Base-by-base conservation (phyloP, 1,140 invertebrate genomes). In the Galleria mellonella region DNA sequence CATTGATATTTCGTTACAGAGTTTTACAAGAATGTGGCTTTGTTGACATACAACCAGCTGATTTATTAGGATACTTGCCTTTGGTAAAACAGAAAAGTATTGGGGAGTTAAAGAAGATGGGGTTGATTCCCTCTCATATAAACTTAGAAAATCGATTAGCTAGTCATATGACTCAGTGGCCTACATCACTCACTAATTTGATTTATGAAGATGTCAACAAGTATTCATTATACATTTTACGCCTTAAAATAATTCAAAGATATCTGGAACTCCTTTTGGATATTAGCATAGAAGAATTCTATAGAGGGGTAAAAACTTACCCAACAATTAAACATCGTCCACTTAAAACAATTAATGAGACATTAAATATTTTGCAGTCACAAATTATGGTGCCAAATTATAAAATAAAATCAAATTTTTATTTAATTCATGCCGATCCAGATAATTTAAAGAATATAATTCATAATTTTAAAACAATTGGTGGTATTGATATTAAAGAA, bases 331-430 rank as follows among this genome's bases (percentile, higher is more conserved):
- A 76, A 62, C 77, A 87, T 58, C 84, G 83, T 30, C 88, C 87
- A 30, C 64, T 89, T 9, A 57, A 71, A 66, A 45, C 70, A 35
- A 71, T 88, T 12, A 72, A 79, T 59, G 62, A 83, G 69, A 83
- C 73, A 42, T 65, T 90, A 32, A 45, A 66, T 39, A 64, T 88
- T 37, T 62, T 89, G 17, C 74, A 84, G 54, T 67, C 82, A 51
- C 68, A 86, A 42, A 69, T 89, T 37, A 51, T 67, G 32, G 62
- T 89, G 35, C 69, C 83, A 12, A 54, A 66, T 56, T 37, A 75
- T 23, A 86, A 89, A 78, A 86, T 89, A 12, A 75, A 86, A 65
- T 68, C 74, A 15, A 83, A 86, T 60, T 72, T 86, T 14, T 89
- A 84, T 65, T 55, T 89, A 44, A 47, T 87, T 8, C 64, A 79